Evolutionary conservation across 1,140 invertebrate genomes (phyloP).

Genomic region (Drosophila rhopaloa): DNA sequence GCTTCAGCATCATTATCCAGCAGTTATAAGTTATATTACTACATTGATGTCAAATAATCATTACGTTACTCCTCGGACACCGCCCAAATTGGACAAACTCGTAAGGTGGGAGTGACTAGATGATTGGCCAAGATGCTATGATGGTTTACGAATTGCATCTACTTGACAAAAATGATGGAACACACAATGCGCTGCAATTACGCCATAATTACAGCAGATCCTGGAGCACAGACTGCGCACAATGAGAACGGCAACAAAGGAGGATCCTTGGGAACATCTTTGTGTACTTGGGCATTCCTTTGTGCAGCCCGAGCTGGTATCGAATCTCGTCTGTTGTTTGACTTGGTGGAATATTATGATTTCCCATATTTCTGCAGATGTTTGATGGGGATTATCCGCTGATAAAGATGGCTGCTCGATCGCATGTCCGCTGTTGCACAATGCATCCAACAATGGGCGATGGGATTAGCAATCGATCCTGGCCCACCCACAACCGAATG

Average conservation of each 20-base stretch:
- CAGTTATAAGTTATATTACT: too few relatives aligned
- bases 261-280: constrained; percentile 4
- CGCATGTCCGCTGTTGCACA: constrained; percentile 24
- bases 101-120: background rate
- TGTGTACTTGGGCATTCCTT: constrained; percentile 4
- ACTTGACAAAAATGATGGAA: constrained; percentile 19
- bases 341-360: constrained; percentile 48
- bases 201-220: constrained; percentile 42
- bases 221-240: background rate
- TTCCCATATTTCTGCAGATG: constrained; percentile 46
- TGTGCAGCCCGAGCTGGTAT: constrained; percentile 29
- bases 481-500: constrained; percentile 32
- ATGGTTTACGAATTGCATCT: background rate
- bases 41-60: too few relatives aligned
- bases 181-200: constrained; percentile 51
- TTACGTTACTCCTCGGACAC: too few relatives aligned
- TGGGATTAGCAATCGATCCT: constrained; percentile 18
- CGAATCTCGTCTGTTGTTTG: constrained; percentile 30
- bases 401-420: constrained; percentile 36
- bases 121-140: background rate
- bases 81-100: too few relatives aligned
- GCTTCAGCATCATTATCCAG: too few relatives aligned
- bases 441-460: constrained; percentile 4
- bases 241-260: constrained; percentile 30
- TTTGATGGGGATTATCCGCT: constrained; percentile 46